These are phyloP conservation scores for Tipula vernalis DNA, from an alignment of 2,888 invertebrate species.

Conservation along the genomic window DNA sequence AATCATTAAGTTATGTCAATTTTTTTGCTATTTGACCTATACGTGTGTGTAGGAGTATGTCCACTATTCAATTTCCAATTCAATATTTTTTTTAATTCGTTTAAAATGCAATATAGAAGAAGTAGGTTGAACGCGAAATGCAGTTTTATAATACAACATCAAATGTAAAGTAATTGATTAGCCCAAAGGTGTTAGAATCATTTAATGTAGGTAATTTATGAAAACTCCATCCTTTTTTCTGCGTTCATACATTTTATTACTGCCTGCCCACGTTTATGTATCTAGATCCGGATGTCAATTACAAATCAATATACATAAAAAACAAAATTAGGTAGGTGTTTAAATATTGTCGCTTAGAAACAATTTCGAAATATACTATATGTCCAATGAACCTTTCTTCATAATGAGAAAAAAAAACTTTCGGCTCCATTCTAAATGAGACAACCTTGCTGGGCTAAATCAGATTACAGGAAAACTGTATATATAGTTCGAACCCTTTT, in stretches of 20 bases:
- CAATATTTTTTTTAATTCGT: background rate
- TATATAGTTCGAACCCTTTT: background rate
- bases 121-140: background rate
- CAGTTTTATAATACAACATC: background rate
- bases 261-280: background rate
- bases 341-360: background rate
- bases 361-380: background rate
- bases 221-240: background rate
- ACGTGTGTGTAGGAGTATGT: background rate
- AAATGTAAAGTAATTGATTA: background rate
- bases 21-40: background rate
- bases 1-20: background rate
- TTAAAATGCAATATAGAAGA: background rate
- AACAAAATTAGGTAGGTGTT: background rate
- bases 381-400: background rate
- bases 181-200: background rate
- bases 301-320: background rate
- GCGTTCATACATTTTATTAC: background rate
- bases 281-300: slow-evolving; percentile 4
- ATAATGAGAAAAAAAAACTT: background rate
- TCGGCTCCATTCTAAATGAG: background rate
- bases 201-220: background rate
- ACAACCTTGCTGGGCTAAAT: background rate
- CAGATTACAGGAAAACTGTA: background rate
- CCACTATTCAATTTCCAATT: background rate